Evolutionary conservation across 2,113 vertebrate genomes (phyloP), one percentile per base, ranked within the genome.

Genomic region (Clarias macrocephalus): DNA sequence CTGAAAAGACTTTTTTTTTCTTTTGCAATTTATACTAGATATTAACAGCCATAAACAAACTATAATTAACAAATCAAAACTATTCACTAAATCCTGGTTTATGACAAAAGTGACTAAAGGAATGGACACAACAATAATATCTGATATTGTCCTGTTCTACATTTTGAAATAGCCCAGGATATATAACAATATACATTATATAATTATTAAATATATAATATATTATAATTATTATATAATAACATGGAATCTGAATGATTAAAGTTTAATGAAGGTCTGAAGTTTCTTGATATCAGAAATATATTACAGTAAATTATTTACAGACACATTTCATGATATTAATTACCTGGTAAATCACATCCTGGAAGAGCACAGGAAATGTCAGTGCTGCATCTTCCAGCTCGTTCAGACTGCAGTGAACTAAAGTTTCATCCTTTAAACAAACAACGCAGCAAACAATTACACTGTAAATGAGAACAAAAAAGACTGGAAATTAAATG

Each of bases 381-480:
- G 98, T 99, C 89, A 99, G 97, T 89, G 98, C 98, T 91, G 98
- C 98, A 87, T 99, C 98, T 93, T 99, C 98, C 92, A 99, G 94
- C 91, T 99, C 98, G 81, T 99, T 99, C 93, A 99, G 95, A 94
- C 98, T 99, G 95, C 98, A 99, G 92, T 99, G 98, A 89, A 99
- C 98, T 95, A 99, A 92, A 19, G 98, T 99, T 95, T 99, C 98
- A 94, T 99, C 98, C 98, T 99, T 33, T 1, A 86, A n/a, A 48
- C 88, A 37, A 89, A 56, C 63, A 85, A 25, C 80, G 19, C 12
- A 72, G 73, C 25, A 59, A 76, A 19, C 13, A 21, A n/a, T 11
- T 28, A 18, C 33, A n/a, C 7, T 0, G 1, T 10, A 23, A 60
- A 37, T 6, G 28, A 56, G 2, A 57, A 57, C 12, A 23, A 12